Evolutionary conservation across 1,140 invertebrate species (phyloP).

Genomic region (Doryteuthis pealeii): DNA sequence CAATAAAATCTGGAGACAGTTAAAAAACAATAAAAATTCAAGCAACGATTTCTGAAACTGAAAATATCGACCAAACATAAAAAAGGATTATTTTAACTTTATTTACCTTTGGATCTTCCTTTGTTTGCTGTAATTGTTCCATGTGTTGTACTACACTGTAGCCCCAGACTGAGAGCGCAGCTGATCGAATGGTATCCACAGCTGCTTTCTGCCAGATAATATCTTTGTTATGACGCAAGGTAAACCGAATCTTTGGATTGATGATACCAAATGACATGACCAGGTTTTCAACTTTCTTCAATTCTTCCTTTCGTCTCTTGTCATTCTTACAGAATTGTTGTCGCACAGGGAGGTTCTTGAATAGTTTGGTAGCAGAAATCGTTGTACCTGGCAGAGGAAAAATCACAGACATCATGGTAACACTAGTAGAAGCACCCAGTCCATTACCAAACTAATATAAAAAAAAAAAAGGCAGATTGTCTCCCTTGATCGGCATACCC

Average conservation of each 20-base stretch:
- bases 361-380: slow-evolving; percentile 65
- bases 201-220: slow-evolving; percentile 65
- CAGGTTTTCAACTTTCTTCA: slow-evolving; percentile 66
- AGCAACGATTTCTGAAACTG: no score
- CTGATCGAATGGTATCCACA: slow-evolving; percentile 57
- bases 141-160: slow-evolving; percentile 59
- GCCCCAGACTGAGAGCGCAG: slow-evolving; percentile 61
- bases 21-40: no score
- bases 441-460: no score
- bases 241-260: slow-evolving; percentile 62
- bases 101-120: background rate
- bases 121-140: slow-evolving; percentile 41
- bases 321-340: slow-evolving; percentile 64
- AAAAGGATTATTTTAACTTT: no score
- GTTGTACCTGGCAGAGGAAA: slow-evolving; percentile 68
- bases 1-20: no score
- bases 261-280: slow-evolving; percentile 66
- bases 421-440: no score
- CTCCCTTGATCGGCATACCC: no score
- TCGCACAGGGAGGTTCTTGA: slow-evolving; percentile 69
- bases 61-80: no score
- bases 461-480: no score
- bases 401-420: no score
- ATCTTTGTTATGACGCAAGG: slow-evolving; percentile 64
- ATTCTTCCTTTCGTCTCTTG: slow-evolving; percentile 64